These are phyloP conservation scores for Canis aureus DNA, from an alignment of 2,113 vertebrate genomes.

Conservation along the genomic window DNA sequence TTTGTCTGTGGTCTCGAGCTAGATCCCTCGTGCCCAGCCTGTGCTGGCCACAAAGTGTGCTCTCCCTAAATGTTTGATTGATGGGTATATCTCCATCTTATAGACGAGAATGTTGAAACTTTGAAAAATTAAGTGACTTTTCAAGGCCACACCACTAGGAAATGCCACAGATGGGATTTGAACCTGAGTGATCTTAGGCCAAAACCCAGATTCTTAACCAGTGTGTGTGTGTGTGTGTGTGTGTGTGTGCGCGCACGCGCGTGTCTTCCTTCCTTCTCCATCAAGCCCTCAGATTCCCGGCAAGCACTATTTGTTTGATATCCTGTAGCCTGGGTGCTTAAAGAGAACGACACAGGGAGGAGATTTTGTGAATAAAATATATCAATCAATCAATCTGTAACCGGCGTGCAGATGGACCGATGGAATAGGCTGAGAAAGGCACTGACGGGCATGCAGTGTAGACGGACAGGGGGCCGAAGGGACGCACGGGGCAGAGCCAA, in stretches of 20 bases:
- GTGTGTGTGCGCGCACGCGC: background rate
- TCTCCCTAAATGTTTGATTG: background rate
- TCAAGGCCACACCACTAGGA: background rate
- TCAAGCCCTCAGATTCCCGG: background rate
- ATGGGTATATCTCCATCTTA: background rate
- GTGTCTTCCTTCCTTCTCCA: background rate
- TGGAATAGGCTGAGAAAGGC: too few species aligned
- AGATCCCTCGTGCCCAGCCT: background rate
- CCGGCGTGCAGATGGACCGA: too few species aligned
- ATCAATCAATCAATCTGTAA: too few species aligned
- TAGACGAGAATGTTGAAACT: background rate
- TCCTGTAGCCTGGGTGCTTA: constrained; percentile 34
- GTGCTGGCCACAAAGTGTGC: too few species aligned
- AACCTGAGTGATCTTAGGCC: background rate
- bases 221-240: background rate
- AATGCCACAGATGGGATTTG: constrained; percentile 30
- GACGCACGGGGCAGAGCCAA: too few species aligned
- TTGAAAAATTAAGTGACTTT: background rate
- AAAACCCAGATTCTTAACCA: background rate
- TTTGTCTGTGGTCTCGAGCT: background rate
- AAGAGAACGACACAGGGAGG: background rate
- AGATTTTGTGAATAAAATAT: background rate
- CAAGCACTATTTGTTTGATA: constrained; percentile 21
- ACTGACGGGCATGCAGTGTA: too few species aligned
- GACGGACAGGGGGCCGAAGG: too few species aligned